A percentile compares a stretch with the other conserved stretches of the same genome.
Evolutionary conservation across 1,140 invertebrate species (phyloP).

Genomic region (Panagrolaimus sp.): DNA sequence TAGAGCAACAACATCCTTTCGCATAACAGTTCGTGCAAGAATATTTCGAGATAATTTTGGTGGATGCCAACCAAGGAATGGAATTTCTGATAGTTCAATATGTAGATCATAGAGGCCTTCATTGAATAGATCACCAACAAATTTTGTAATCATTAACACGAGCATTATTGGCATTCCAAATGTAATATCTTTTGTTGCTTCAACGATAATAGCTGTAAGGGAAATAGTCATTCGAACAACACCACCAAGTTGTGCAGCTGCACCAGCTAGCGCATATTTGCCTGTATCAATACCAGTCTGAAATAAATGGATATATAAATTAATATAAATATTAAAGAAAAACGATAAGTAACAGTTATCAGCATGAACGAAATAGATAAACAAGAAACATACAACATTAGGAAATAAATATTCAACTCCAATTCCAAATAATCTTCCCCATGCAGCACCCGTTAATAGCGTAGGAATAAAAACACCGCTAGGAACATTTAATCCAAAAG

Average conservation of each 20-base stretch:
- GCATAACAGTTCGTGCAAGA: slow-evolving; percentile 57
- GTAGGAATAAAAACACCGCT: slow-evolving; percentile 95
- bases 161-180: slow-evolving; percentile 71
- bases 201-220: slow-evolving; percentile 55
- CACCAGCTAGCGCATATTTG: slow-evolving; percentile 92
- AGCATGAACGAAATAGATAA: too few species aligned
- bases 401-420: slow-evolving; percentile 66
- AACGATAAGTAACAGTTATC: too few species aligned
- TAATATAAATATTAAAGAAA: too few species aligned
- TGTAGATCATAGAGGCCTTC: slow-evolving; percentile 95
- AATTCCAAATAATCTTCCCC: slow-evolving; percentile 75
- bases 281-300: slow-evolving; percentile 68
- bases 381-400: slow-evolving; percentile 63
- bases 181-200: slow-evolving; percentile 67
- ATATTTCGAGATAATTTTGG: slow-evolving; percentile 79
- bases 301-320: too few species aligned
- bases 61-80: slow-evolving; percentile 83
- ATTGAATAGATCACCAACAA: slow-evolving; percentile 94
- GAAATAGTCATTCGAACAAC: slow-evolving; percentile 78
- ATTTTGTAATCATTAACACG: slow-evolving; percentile 78
- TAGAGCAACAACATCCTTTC: slow-evolving; percentile 50
- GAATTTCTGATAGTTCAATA: slow-evolving; percentile 78
- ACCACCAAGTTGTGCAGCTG: slow-evolving; percentile 88
- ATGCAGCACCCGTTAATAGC: slow-evolving; percentile 86
- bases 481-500: slow-evolving; percentile 87